Evolutionary conservation across 2,113 vertebrate species (phyloP), one percentile per base, ranked within the genome.

Genomic region (Rhegmatorhina hoffmannsi): DNA sequence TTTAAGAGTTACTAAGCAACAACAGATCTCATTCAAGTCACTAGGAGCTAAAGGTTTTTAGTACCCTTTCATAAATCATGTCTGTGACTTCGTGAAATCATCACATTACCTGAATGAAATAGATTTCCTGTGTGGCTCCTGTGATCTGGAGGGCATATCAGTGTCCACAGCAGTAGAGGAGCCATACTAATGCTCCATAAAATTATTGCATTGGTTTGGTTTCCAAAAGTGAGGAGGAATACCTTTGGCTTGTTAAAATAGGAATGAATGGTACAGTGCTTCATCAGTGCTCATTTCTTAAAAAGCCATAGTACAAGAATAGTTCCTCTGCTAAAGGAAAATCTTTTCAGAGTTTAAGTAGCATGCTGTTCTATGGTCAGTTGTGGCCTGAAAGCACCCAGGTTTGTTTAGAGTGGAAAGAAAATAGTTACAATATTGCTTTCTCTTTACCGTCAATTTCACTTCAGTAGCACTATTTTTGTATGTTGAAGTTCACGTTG

Each of bases 1-100:
- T 86, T 66, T 28, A 64, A 59, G 79, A 80, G 92, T 96, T 95
- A 94, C 85, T 92, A 93, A 90, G 93, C 93, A 96, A 96, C 76
- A 11, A 75, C 52, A 94, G 96, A 84, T 75, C 44, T 90, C 64
- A 90, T 78, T 97, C 79, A 92, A 93, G 80, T 84, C 58, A 68
- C 56, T 75, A 21, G 79, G 9, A 96, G 36, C 68, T 90, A 88
- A 88, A 92, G 76, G 36, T 34, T 94, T 86, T 89, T 52, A 72
- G 55, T 78, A 83, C 5, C 18, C 91, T 92, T 94, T 84, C 31
- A 56, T 70, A 93, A 87, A 95, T 93, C 40, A 36, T 2, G 2
- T 70, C 67, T 84, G 6, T 83, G 75, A 64, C 58, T 89, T 69
- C 44, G n/a, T 73, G 55, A 43, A 83, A 55, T 88, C 79, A 38